phyloP scores from a whole-genome alignment of 2,113 vertebrate species.

The Urocynchramus pylzowi region DNA sequence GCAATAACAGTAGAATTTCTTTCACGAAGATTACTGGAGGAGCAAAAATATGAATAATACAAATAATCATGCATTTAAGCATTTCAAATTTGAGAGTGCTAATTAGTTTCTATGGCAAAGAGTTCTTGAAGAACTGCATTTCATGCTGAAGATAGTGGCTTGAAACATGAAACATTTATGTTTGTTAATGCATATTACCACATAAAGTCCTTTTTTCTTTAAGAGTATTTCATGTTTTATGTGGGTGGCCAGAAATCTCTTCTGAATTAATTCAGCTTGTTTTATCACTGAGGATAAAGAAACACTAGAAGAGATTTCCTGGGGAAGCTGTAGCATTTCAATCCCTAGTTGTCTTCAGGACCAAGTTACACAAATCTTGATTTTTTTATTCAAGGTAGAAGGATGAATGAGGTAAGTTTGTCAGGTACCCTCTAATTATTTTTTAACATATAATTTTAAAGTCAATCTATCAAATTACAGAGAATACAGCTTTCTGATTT shows the following conservation, averaged over 20 bases:
- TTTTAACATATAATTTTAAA: background rate
- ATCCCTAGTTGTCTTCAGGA: background rate
- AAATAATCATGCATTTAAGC: slow-evolving; percentile 40
- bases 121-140: slow-evolving; percentile 20
- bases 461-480: background rate
- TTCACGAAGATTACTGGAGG: slow-evolving; percentile 21
- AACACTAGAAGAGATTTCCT: background rate
- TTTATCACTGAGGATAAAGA: background rate
- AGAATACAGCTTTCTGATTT: background rate
- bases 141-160: background rate
- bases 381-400: background rate
- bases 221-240: background rate
- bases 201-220: background rate
- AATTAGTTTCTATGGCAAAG: slow-evolving; percentile 19
- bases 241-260: background rate
- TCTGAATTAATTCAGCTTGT: background rate
- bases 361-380: background rate
- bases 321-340: background rate
- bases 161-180: slow-evolving; percentile 11
- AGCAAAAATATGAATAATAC: slow-evolving; percentile 34
- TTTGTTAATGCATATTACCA: background rate
- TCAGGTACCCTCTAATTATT: background rate
- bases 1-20: slow-evolving; percentile 1
- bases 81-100: slow-evolving; percentile 34
- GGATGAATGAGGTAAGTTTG: background rate